Percentiles rank a stretch among this genome's conserved stretches.
Conservation (phyloP, 2,113 vertebrate species). For the Dolichallabes microphthalmus region DNA sequence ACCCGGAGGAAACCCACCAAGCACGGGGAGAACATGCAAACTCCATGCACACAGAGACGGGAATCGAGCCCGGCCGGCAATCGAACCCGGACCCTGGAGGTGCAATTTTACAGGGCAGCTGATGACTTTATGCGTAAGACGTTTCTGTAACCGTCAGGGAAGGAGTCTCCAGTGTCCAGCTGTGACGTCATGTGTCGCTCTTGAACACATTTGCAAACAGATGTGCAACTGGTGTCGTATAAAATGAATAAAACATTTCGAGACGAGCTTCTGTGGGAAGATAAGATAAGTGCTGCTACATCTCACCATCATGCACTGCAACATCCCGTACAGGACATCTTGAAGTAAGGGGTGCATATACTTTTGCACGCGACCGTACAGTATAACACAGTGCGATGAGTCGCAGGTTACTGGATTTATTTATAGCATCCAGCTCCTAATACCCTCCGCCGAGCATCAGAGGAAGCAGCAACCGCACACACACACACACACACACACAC, state of each 20-base stretch:
- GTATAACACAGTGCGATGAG: conserved; percentile 27
- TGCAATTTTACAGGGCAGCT: neutral
- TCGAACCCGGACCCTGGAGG: too few relatives aligned
- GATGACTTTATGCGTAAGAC: neutral
- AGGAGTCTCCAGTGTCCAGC: neutral
- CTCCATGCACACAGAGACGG: too few relatives aligned
- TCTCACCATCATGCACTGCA: neutral
- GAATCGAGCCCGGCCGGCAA: too few relatives aligned
- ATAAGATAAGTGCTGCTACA: neutral
- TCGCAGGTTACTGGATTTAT: conserved; percentile 47
- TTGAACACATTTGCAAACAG: neutral
- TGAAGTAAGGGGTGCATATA: neutral
- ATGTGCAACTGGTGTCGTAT: neutral
- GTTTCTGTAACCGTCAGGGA: neutral
- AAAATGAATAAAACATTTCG: neutral
- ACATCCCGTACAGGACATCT: too few relatives aligned
- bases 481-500: conserved; percentile 18
- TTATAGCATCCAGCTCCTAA: conserved; percentile 39
- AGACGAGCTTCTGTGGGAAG: neutral
- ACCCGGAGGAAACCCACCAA: too few relatives aligned
- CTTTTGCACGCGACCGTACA: neutral
- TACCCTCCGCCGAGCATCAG: neutral
- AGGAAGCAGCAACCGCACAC: neutral
- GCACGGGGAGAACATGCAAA: too few relatives aligned
- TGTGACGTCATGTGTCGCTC: neutral